A percentile compares a stretch with the other conserved stretches of the same genome.
These are phyloP conservation scores for Bradypus variegatus DNA, from an alignment of 2,797 vertebrate genomes.

Conservation along the genomic window DNA sequence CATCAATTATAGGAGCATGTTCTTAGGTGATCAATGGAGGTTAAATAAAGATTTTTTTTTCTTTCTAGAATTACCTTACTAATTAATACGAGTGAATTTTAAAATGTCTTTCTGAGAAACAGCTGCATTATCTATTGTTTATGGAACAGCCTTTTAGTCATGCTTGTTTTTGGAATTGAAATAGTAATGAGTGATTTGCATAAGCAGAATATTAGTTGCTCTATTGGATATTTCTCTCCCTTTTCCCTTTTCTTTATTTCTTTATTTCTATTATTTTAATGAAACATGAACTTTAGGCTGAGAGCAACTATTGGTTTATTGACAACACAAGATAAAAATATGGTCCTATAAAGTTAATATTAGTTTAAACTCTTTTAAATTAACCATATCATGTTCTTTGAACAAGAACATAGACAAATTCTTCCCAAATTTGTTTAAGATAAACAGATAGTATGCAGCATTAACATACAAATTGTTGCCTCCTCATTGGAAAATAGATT, in stretches of 20 bases:
- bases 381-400: background rate
- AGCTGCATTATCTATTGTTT: conserved; percentile 57
- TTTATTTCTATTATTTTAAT: conserved; percentile 54
- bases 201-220: conserved; percentile 51
- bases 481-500: background rate
- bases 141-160: conserved; percentile 7
- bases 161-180: conserved; percentile 41
- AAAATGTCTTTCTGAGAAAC: conserved; percentile 40
- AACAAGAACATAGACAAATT: background rate
- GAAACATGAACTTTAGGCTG: conserved; percentile 34
- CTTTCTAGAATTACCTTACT: conserved; percentile 41
- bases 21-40: conserved; percentile 50
- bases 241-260: conserved; percentile 28
- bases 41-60: background rate
- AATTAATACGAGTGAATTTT: conserved; percentile 55
- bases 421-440: background rate
- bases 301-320: conserved; percentile 39
- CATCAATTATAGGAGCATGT: background rate
- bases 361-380: conserved; percentile 34
- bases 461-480: background rate
- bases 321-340: conserved; percentile 43
- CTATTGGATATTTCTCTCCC: conserved; percentile 44
- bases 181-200: conserved; percentile 58
- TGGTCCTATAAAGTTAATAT: conserved; percentile 28
- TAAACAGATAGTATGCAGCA: background rate